Conservation (phyloP, 1,140 invertebrate genomes). For the Branchinecta lynchi region DNA sequence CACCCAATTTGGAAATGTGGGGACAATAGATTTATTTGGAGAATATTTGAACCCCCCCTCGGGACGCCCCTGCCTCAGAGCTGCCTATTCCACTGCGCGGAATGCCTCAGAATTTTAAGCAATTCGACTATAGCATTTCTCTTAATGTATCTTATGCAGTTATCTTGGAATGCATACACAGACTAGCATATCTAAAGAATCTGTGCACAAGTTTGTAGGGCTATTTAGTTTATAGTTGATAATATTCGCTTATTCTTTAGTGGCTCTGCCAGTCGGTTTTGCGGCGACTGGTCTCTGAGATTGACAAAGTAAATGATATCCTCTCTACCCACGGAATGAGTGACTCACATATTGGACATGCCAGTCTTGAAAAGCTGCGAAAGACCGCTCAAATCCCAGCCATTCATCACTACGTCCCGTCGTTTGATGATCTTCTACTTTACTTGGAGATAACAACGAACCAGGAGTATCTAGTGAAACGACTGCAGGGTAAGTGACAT, state of each 20-base stretch:
- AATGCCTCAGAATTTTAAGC: too few relatives aligned
- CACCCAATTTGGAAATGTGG: too few relatives aligned
- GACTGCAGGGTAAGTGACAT: constrained; percentile 41
- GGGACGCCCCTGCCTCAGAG: too few relatives aligned
- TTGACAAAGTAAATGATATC: constrained; percentile 46
- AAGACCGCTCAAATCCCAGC: constrained; percentile 36
- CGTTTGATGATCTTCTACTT: constrained; percentile 48
- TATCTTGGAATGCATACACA: too few relatives aligned
- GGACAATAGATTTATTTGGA: too few relatives aligned
- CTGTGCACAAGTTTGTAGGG: too few relatives aligned
- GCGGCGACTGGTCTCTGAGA: constrained; percentile 48
- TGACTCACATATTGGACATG: constrained; percentile 44
- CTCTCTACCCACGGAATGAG: constrained; percentile 48
- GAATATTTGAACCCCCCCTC: too few relatives aligned
- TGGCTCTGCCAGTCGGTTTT: constrained; percentile 65
- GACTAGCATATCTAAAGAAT: too few relatives aligned
- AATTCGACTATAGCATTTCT: too few relatives aligned
- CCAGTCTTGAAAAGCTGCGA: constrained; percentile 48
- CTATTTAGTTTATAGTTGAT: not conserved
- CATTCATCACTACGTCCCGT: constrained; percentile 46
- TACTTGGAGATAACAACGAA: constrained; percentile 60
- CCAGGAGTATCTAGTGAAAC: constrained; percentile 63
- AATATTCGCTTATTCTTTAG: constrained; percentile 32
- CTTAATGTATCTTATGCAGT: too few relatives aligned
- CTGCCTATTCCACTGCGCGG: too few relatives aligned